Base-by-base conservation (phyloP, 2,888 invertebrate genomes). In the Seladonia tumulorum region DNA sequence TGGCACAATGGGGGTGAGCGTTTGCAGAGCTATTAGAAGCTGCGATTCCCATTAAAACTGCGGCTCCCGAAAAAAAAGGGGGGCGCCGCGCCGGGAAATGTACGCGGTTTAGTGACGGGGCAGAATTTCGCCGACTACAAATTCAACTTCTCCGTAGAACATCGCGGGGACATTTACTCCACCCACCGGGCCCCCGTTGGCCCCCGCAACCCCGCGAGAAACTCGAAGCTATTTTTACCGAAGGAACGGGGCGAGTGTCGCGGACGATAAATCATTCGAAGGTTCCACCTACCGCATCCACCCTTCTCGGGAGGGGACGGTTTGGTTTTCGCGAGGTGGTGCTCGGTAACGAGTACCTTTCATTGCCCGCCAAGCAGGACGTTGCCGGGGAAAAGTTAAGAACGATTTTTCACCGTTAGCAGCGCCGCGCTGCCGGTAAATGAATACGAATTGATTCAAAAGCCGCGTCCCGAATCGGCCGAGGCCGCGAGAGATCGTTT, bases 361-460 rank as follows among this genome's bases (percentile, higher is more conserved):
- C 90, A 87, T 88, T 89, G 88, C 81, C 83, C 80, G 83, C 82
- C 79, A 81, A 82, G 79, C 57, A 83, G 82, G 86, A 82, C 76
- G 83, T 73, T n/a, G 42, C 75, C 74, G 72, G 82, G 83, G 81
- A 87, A 85, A 90, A 90, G 83, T 81, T 84, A 83, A 89, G 79
- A 90, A 91, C 92, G 90, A 93, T 93, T 93, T 93, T 92, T 93
- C 91, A 91, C 90, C 87, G 88, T 90, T 90, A 90, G 88, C 83
- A 88, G 87, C 87, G 87, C 85, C 87, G 83, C 85, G 12, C 18
- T 29, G 18, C 88, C 5, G 35, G 70, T 89, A 92, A 93, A 93
- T 89, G 92, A 92, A 93, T 93, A 92, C 92, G 92, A 92, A 93
- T 93, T 90, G 93, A 93, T 92, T 91, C 90, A 86, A 87, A 87